phyloP scores from a whole-genome alignment of 2,888 invertebrate genomes.

The Dichetophora obliterata region DNA sequence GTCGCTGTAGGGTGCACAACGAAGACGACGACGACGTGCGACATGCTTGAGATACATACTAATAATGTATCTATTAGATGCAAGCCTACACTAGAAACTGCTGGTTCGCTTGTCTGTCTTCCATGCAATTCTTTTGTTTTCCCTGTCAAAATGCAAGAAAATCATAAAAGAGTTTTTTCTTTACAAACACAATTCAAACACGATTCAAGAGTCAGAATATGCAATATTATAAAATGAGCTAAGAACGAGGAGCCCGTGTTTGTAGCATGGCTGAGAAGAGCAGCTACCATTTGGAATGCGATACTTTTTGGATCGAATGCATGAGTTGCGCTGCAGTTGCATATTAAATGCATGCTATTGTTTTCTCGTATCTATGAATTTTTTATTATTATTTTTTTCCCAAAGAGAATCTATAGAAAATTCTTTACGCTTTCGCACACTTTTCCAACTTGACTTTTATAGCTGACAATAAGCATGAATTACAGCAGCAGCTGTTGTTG shows the following conservation, averaged over 20 bases:
- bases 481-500: constrained; percentile 1
- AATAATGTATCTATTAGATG: constrained; percentile 25
- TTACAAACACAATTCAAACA: neutral
- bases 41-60: constrained; percentile 9
- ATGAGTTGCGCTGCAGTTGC: constrained; percentile 25
- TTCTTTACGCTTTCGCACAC: constrained; percentile 34
- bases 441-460: constrained; percentile 22
- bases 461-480: constrained; percentile 14
- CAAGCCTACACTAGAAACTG: neutral
- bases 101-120: neutral
- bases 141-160: neutral
- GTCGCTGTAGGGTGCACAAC: constrained; percentile 19
- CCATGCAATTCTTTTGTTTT: constrained; percentile 21
- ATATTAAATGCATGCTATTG: constrained; percentile 20
- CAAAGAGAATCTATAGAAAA: neutral
- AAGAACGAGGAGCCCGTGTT: neutral
- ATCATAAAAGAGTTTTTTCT: neutral
- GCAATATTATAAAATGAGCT: constrained; percentile 6
- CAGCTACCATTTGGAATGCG: neutral
- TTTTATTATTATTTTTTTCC: neutral
- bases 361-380: neutral
- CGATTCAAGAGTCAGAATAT: constrained; percentile 14
- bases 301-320: constrained; percentile 4
- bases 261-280: no score
- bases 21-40: neutral